Evolutionary conservation across 2,113 vertebrate genomes (phyloP).

Genomic region (Engraulis encrasicolus): DNA sequence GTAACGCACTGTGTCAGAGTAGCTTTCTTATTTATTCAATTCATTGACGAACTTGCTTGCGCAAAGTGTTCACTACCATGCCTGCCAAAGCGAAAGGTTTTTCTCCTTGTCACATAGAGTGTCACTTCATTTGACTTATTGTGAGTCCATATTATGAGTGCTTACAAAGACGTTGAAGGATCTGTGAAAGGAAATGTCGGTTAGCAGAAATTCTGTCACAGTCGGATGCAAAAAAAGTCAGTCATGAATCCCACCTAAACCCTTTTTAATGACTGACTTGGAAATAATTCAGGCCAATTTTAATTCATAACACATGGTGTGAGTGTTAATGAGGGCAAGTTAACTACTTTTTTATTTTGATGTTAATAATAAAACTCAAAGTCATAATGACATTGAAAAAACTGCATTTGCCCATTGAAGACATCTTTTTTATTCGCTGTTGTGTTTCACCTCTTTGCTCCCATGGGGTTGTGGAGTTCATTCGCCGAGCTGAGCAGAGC

Average conservation of each 20-base stretch:
- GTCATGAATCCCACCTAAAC: not conserved
- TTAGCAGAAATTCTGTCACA: not conserved
- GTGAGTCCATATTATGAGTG: not conserved
- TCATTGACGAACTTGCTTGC: conserved; percentile 26
- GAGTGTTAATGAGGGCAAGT: not conserved
- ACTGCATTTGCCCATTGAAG: not conserved
- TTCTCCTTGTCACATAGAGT: not conserved
- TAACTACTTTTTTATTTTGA: not conserved
- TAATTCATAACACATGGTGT: not conserved
- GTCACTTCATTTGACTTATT: not conserved
- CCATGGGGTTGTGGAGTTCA: not conserved
- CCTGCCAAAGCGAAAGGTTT: not conserved
- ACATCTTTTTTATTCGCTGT: not conserved
- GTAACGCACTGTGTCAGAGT: not conserved
- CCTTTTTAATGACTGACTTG: not conserved
- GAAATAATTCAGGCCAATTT: not conserved
- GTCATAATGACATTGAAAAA: too few relatives aligned
- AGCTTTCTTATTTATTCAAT: not conserved
- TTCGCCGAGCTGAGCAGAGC: too few relatives aligned
- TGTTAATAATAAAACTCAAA: not conserved
- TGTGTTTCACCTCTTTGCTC: not conserved
- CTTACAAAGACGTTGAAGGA: not conserved
- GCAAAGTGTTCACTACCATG: conserved; percentile 38
- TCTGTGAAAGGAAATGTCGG: not conserved
- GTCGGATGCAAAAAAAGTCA: not conserved